A percentile compares a stretch with the other conserved stretches of the same genome.
phyloP scores from a whole-genome alignment of 2,113 vertebrate genomes.

The Percina caprodes region DNA sequence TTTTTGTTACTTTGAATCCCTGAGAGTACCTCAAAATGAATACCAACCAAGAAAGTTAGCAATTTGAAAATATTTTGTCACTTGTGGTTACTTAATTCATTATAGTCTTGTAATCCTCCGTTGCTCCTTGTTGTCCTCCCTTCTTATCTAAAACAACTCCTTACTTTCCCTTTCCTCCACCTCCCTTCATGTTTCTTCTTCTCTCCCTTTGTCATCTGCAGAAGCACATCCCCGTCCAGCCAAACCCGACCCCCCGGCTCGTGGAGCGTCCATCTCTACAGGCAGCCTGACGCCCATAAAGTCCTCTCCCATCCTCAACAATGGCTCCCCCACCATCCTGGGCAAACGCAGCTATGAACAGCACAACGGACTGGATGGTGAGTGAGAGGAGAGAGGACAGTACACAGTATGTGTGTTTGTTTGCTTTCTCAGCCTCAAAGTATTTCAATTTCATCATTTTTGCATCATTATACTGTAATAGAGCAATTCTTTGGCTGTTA shows the following conservation, averaged over 20 bases:
- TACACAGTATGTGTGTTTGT: neutral
- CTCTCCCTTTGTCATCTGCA: constrained; percentile 64
- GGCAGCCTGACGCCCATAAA: constrained; percentile 92
- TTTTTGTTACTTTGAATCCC: neutral
- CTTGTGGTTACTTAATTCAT: neutral
- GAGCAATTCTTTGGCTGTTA: neutral
- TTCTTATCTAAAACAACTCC: neutral
- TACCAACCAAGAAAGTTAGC: neutral
- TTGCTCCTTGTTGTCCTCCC: neutral
- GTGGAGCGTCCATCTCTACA: constrained; percentile 87
- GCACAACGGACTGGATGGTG: constrained; percentile 97
- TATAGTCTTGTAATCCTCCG: neutral
- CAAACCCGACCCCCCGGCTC: constrained; percentile 86
- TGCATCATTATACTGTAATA: too few relatives aligned
- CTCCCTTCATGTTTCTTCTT: constrained; percentile 9
- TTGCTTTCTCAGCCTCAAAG: neutral
- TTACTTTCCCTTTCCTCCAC: neutral
- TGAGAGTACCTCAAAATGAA: neutral
- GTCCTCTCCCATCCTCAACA: constrained; percentile 93
- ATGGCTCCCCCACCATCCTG: constrained; percentile 97
- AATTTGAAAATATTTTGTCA: neutral
- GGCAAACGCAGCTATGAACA: constrained; percentile 97
- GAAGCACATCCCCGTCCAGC: constrained; percentile 93
- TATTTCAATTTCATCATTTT: neutral
- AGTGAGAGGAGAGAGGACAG: constrained; percentile 47